Evolutionary conservation across 92 coral and sea anemone genomes (phyloP).

Genomic region (Galaxea fascicularis): DNA sequence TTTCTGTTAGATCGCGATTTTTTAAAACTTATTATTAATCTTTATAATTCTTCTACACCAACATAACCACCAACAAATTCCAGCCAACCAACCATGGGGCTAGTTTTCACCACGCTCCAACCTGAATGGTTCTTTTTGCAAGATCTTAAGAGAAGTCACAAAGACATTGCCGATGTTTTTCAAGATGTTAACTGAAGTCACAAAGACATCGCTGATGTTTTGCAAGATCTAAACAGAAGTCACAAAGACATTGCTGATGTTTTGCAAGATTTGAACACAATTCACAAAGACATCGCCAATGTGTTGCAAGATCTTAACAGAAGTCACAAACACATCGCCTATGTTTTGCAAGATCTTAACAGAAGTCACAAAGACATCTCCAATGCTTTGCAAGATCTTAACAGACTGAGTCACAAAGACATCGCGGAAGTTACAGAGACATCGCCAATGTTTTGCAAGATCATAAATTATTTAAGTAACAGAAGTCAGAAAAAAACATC

Average conservation of each 20-base stretch:
- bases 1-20: background rate
- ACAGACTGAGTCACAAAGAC: background rate
- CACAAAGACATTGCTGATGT: no score
- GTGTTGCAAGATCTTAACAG: background rate
- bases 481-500: conserved; percentile 26
- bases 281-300: background rate
- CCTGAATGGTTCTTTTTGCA: no score
- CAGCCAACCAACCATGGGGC: no score
- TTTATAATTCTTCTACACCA: no score
- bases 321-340: conserved; percentile 14
- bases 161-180: background rate
- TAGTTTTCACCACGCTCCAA: no score
- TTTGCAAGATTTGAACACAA: background rate
- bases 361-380: conserved; percentile 31
- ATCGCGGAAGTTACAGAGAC: background rate
- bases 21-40: no score
- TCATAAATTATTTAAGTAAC: background rate
- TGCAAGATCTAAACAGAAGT: no score
- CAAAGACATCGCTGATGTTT: background rate
- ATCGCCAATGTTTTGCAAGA: background rate
- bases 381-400: background rate
- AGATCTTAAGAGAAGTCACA: conserved; percentile 26
- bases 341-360: no score
- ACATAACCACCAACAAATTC: background rate
- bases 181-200: background rate